Evolutionary conservation across 2,888 invertebrate genomes (phyloP).

Genomic region (Trypoxylon attenuatum): DNA sequence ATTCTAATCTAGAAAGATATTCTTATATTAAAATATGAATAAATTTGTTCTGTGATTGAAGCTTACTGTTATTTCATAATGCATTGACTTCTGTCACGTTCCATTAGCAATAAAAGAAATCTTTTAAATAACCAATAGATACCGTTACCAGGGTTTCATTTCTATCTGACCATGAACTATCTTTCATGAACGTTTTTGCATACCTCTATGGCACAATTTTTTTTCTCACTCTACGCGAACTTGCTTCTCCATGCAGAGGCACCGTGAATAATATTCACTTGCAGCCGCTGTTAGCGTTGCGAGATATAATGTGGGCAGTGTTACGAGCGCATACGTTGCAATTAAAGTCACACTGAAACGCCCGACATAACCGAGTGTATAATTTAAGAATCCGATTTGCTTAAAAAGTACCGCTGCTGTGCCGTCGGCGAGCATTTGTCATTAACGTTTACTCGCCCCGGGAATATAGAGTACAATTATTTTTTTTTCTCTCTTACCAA

Average conservation of each 20-base stretch:
- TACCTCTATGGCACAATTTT: not conserved
- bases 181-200: too few relatives aligned
- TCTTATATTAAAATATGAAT: too few relatives aligned
- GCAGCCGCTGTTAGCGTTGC: constrained; percentile 11
- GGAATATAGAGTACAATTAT: not conserved
- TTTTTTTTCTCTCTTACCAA: too few relatives aligned
- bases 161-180: too few relatives aligned
- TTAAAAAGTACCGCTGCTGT: constrained; percentile 4
- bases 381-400: constrained; percentile 13
- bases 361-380: constrained; percentile 9
- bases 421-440: constrained; percentile 12
- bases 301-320: constrained; percentile 9
- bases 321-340: constrained; percentile 21
- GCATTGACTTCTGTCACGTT: too few relatives aligned
- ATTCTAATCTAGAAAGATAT: too few relatives aligned
- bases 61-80: too few relatives aligned
- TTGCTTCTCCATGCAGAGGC: not conserved
- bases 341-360: constrained; percentile 17
- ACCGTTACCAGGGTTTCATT: too few relatives aligned
- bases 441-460: not conserved
- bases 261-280: constrained; percentile 13
- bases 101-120: too few relatives aligned
- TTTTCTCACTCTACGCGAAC: too few relatives aligned
- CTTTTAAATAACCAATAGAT: too few relatives aligned
- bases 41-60: too few relatives aligned